Conservation (phyloP, 1,140 invertebrate species). For the Solenopsis invicta region DNA sequence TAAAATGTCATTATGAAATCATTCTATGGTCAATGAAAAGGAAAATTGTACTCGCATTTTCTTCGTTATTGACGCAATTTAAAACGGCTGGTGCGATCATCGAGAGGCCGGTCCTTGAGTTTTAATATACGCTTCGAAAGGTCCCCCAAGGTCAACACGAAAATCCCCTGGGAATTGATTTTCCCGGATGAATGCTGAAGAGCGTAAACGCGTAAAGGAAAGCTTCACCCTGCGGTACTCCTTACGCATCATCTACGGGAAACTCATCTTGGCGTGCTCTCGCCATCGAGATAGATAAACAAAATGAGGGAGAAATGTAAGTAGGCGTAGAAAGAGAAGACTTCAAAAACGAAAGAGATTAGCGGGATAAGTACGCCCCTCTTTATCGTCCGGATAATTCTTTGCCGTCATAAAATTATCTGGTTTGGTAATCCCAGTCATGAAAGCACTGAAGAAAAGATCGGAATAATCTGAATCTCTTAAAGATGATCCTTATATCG, state of each 20-base stretch:
- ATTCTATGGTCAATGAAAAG: background rate
- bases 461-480: slow-evolving; percentile 27
- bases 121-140: background rate
- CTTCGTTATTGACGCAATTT: background rate
- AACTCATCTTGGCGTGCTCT: slow-evolving; percentile 1
- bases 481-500: background rate
- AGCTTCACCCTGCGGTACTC: background rate
- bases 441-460: slow-evolving; percentile 1
- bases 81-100: background rate
- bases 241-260: background rate
- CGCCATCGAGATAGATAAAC: background rate
- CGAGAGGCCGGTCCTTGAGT: no score
- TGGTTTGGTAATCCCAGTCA: background rate
- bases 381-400: background rate
- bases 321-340: background rate
- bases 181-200: background rate
- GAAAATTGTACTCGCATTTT: background rate
- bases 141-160: background rate
- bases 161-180: background rate
- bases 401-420: slow-evolving; percentile 20
- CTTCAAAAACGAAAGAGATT: slow-evolving; percentile 10
- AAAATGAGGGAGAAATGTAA: background rate
- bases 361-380: slow-evolving; percentile 38
- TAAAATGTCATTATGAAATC: background rate
- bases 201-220: background rate